Evolutionary conservation across 2,113 vertebrate genomes (phyloP).

Genomic region (Cairina moschata): DNA sequence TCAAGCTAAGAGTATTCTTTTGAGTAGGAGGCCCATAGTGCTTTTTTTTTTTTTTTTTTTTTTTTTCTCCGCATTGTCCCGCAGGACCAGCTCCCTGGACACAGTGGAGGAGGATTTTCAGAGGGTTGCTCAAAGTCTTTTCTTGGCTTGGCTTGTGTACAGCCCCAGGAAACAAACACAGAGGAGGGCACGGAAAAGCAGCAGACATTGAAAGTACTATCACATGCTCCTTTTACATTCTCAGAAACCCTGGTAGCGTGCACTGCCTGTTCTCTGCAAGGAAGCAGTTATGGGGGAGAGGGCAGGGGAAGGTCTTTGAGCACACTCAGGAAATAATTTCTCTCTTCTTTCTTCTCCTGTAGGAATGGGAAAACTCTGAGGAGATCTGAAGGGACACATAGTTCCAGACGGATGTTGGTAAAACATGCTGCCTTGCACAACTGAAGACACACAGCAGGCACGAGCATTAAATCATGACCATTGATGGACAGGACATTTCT

Average conservation of each 20-base stretch:
- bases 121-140: constrained; percentile 1
- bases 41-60: constrained; percentile 13
- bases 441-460: background rate
- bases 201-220: background rate
- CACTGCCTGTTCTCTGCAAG: background rate
- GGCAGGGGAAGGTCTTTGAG: background rate
- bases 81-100: background rate
- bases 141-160: background rate
- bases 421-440: background rate
- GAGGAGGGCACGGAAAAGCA: background rate
- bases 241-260: background rate
- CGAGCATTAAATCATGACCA: background rate
- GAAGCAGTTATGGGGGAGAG: background rate
- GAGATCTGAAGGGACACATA: background rate
- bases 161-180: background rate
- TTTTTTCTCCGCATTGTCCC: constrained; percentile 5
- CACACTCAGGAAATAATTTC: background rate
- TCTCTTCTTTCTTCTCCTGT: background rate
- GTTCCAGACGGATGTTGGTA: background rate
- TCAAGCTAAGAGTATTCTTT: background rate
- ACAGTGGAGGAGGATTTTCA: constrained; percentile 7
- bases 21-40: background rate
- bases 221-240: background rate
- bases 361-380: background rate
- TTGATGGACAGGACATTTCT: background rate